Conservation (phyloP, 2,797 vertebrate species). For the Chloroceryle inda region DNA sequence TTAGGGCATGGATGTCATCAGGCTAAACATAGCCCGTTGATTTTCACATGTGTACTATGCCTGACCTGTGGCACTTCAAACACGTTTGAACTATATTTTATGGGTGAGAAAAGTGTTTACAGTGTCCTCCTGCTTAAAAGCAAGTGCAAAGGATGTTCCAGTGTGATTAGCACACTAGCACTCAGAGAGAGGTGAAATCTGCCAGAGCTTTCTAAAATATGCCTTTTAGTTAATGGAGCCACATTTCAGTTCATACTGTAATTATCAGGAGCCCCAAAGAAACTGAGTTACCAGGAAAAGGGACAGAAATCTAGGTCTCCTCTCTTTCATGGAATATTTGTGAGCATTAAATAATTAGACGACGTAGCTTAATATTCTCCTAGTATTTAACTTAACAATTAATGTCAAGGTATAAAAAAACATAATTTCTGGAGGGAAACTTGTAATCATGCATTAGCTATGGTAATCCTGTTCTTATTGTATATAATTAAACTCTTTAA, state of each 20-base stretch:
- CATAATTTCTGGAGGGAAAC: conserved; percentile 26
- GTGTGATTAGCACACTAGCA: neutral
- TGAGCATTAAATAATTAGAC: conserved; percentile 12
- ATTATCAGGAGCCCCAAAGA: neutral
- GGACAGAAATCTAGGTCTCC: neutral
- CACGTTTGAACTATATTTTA: neutral
- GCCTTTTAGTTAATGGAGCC: neutral
- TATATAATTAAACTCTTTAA: conserved; percentile 60
- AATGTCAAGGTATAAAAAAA: conserved; percentile 24
- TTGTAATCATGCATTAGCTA: conserved; percentile 40
- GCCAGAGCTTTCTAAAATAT: neutral
- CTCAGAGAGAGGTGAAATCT: neutral
- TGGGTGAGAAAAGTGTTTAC: neutral
- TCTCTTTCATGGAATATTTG: neutral
- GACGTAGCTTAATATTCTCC: neutral
- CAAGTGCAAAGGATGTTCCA: neutral
- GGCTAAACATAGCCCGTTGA: neutral
- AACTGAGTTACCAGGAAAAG: neutral
- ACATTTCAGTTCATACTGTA: neutral
- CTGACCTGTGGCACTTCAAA: neutral
- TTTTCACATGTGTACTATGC: neutral
- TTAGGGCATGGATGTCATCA: neutral
- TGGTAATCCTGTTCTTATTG: conserved; percentile 53
- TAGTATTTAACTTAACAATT: conserved; percentile 23
- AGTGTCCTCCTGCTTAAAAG: neutral